Base-by-base conservation (phyloP, 2,797 vertebrate genomes). In the Psittacula derbiana region DNA sequence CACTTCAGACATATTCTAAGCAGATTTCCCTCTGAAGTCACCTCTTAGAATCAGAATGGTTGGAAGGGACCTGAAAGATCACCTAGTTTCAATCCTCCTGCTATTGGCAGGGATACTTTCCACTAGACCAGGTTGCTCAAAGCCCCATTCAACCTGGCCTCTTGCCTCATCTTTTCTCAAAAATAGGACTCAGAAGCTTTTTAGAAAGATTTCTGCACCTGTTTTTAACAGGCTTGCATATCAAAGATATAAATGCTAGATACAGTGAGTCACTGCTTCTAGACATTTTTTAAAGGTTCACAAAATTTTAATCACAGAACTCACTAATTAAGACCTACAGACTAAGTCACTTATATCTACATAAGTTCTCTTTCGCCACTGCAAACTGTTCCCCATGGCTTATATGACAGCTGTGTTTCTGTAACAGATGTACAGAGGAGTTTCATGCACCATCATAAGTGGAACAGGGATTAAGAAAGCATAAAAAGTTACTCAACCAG, bases 251-350 rank as follows among this genome's bases (percentile, higher is more conserved):
- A 94, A 90, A 86, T 52, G 71, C 66, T 82, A 70, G 50, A 72
- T 19, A 92, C 33, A 74, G 30, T 46, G 43, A 94, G 62, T 70
- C 78, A 84, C 31, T 86, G 80, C 58, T 21, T 93, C 80, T 47
- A 94, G 70, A 75, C 30, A n/a, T 64, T 84, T 84, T 88, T 90
- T 65, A 88, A 95, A 95, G 78, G 88, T 67, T 95, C 73, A 86
- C 53, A 91, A 93, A 93, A 78, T 86, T 93, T 76, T 90, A 88
- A 92, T 90, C 83, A 88, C 58, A 84, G 75, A 69, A 53, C 27
- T 83, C 78, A 86, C 66, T 95, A 88, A 95, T 93, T 95, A 90
- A 80, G 86, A 95, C 74, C 80, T 90, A 90, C 92, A 90, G 49
- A 93, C 53, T 50, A 95, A 76, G 66, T 66, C 65, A 78, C 55